Conservation (phyloP, 2,797 vertebrate genomes). For the Liparis tanakae region DNA sequence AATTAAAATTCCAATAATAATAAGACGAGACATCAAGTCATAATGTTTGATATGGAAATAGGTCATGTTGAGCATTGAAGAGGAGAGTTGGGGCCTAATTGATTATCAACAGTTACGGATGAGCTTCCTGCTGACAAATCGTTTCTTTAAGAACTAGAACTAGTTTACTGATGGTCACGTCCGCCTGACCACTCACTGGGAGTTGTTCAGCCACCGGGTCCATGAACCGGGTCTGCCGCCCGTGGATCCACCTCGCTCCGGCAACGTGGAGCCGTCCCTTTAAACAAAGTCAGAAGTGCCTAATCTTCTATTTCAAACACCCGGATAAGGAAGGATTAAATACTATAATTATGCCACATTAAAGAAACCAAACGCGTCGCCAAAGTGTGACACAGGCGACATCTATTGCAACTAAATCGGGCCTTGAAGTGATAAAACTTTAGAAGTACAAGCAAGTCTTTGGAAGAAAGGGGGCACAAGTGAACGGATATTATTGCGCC, state of each 20-base stretch:
- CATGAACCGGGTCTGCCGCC: too few species aligned
- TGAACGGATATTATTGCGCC: constrained; percentile 77
- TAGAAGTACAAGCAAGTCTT: constrained; percentile 75
- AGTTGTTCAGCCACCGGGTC: not conserved
- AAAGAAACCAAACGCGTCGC: constrained; percentile 69
- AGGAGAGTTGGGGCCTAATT: not conserved
- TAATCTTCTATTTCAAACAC: constrained; percentile 75
- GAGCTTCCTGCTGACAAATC: not conserved
- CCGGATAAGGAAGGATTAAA: constrained; percentile 76
- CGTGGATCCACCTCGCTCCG: constrained; percentile 2
- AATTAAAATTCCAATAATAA: not conserved
- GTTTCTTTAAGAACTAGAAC: not conserved
- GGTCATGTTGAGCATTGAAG: not conserved
- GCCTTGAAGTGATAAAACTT: constrained; percentile 80
- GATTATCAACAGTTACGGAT: not conserved
- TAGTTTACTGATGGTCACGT: not conserved
- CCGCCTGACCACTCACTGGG: not conserved
- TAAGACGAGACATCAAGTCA: not conserved
- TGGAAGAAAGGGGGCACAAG: constrained; percentile 71
- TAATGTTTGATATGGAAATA: not conserved
- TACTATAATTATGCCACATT: constrained; percentile 72
- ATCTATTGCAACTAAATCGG: constrained; percentile 72
- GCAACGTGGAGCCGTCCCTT: constrained; percentile 34
- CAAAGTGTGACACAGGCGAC: constrained; percentile 68
- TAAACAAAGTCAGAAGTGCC: constrained; percentile 61